A percentile compares a stretch with the other conserved stretches of the same genome.
phyloP scores from a whole-genome alignment of 2,113 vertebrate genomes.

The Cynoglossus semilaevis region DNA sequence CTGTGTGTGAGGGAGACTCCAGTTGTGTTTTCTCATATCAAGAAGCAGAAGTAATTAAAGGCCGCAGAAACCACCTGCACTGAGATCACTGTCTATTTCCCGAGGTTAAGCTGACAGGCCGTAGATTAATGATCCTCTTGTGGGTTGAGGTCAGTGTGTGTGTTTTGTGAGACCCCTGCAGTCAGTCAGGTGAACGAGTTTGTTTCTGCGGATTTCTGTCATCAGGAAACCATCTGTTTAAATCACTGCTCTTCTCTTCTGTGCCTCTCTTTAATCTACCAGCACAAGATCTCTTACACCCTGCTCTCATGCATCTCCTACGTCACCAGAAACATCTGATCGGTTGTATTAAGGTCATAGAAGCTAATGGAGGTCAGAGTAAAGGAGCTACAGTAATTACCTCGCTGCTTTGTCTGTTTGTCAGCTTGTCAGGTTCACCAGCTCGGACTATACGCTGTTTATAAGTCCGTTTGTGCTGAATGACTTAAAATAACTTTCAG shows the following conservation, averaged over 20 bases:
- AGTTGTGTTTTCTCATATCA: conserved; percentile 8
- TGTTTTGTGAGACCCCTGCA: conserved; percentile 4
- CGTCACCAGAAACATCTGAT: conserved; percentile 14
- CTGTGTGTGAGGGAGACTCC: neutral
- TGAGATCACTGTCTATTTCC: conserved; percentile 23
- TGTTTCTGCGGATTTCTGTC: conserved; percentile 5
- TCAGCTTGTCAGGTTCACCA: neutral
- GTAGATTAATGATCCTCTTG: conserved; percentile 23
- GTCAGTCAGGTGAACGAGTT: conserved; percentile 4
- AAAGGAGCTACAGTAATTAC: conserved; percentile 18
- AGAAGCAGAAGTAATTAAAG: conserved; percentile 24
- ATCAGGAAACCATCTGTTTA: conserved; percentile 18
- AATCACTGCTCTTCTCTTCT: conserved; percentile 15
- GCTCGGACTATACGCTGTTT: too few relatives aligned
- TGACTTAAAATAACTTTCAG: too few relatives aligned
- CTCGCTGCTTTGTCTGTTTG: neutral
- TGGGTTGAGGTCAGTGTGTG: conserved; percentile 19
- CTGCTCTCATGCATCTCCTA: conserved; percentile 7
- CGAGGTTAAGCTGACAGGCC: conserved; percentile 7
- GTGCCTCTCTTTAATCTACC: conserved; percentile 17
- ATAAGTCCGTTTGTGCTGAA: too few relatives aligned
- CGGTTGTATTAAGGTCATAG: conserved; percentile 15
- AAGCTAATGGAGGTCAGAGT: conserved; percentile 32
- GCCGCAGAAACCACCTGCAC: conserved; percentile 1
- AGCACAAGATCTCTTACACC: conserved; percentile 23